Percentiles rank a stretch among this genome's conserved stretches.
Evolutionary conservation across 64 coral and sea anemone species (phyloP).

Genomic region (Montipora foliosa): DNA sequence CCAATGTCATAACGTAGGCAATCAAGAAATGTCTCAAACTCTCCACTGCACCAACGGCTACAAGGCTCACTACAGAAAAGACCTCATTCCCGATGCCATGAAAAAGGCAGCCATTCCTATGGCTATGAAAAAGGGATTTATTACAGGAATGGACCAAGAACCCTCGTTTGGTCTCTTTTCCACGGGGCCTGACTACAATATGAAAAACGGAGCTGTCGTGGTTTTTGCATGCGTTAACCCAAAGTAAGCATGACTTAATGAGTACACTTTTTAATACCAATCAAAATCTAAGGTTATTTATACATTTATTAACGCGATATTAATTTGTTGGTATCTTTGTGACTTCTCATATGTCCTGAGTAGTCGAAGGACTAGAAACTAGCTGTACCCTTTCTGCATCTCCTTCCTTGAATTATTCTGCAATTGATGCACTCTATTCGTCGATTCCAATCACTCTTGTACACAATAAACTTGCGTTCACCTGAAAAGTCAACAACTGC

Average conservation of each 20-base stretch:
- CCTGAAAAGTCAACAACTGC: background rate
- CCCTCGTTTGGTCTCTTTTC: conserved; percentile 81
- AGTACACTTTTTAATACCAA: background rate
- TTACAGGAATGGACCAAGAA: conserved; percentile 51
- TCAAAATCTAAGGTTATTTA: background rate
- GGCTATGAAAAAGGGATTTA: conserved; percentile 88
- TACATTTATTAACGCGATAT: no score
- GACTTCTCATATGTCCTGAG: no score
- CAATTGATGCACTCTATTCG: no score
- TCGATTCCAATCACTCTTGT: no score
- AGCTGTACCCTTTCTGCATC: no score
- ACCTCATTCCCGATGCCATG: conserved; percentile 90
- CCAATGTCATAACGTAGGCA: background rate
- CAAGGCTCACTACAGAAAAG: conserved; percentile 88
- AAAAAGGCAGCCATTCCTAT: conserved; percentile 87
- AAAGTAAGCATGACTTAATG: conserved; percentile 49
- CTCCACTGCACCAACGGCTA: conserved; percentile 84
- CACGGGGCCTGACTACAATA: conserved; percentile 63
- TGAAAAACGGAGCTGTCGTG: conserved; percentile 83
- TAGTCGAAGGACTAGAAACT: no score
- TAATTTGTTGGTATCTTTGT: no score
- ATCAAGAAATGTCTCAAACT: conserved; percentile 81
- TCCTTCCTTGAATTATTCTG: no score
- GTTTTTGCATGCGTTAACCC: conserved; percentile 83
- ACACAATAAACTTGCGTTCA: no score